phyloP scores from a whole-genome alignment of 2,113 vertebrate genomes.

The Proteles cristata region DNA sequence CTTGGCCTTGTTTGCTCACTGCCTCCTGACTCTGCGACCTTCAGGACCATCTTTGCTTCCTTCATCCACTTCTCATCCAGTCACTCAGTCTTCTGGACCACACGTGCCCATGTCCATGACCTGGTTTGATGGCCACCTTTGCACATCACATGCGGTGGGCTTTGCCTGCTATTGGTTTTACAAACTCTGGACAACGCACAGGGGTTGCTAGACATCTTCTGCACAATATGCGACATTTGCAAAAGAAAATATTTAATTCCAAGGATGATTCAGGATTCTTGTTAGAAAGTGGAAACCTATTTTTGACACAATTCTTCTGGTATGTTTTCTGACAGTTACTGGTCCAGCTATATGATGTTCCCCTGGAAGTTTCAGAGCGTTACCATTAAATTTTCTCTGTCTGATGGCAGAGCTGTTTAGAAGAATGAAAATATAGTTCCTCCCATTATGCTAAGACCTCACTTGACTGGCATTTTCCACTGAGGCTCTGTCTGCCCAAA shows the following conservation, averaged over 20 bases:
- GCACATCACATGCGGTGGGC: fast-evolving
- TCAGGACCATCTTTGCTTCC: background rate
- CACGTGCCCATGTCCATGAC: fast-evolving
- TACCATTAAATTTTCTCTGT: background rate
- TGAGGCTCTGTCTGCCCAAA: fast-evolving
- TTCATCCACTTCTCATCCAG: too few relatives aligned
- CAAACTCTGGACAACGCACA: background rate
- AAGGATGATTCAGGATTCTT: background rate
- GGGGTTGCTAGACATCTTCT: background rate
- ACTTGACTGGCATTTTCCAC: background rate
- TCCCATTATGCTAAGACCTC: background rate
- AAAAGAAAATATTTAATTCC: background rate
- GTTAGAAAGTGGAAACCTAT: background rate
- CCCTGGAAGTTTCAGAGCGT: background rate
- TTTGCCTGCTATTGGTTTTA: background rate
- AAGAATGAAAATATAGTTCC: background rate
- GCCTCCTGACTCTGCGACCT: background rate
- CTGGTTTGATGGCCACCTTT: fast-evolving
- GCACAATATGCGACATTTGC: too few relatives aligned
- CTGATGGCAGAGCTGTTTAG: background rate
- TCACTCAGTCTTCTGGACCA: fast-evolving
- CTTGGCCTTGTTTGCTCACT: background rate
- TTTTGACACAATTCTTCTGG: background rate
- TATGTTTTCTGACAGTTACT: background rate
- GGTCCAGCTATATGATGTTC: background rate